Percentiles rank a stretch among this genome's conserved stretches.
phyloP scores from a whole-genome alignment of 2,797 vertebrate species.

The Sphaeramia orbicularis region DNA sequence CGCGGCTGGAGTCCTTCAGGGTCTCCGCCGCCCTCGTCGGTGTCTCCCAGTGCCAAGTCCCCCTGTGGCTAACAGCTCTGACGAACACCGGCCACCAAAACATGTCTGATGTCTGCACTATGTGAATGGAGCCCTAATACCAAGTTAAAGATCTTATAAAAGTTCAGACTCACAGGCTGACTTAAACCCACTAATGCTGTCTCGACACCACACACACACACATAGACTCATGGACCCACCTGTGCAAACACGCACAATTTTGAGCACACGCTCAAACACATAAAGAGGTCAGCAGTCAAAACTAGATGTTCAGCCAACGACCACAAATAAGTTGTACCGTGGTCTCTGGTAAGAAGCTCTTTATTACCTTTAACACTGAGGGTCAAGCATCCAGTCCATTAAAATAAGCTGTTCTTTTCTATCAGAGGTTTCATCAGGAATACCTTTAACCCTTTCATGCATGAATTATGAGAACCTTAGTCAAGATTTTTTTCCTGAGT shows the following conservation, averaged over 20 bases:
- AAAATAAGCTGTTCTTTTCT: neutral
- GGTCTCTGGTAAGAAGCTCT: slow-evolving; percentile 5
- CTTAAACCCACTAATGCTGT: neutral
- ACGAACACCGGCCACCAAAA: slow-evolving; percentile 18
- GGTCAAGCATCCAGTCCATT: neutral
- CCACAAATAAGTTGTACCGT: slow-evolving; percentile 2
- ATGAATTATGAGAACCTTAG: too few relatives aligned
- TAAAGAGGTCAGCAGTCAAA: slow-evolving; percentile 23
- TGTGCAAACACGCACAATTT: slow-evolving; percentile 32
- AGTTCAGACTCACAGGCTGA: slow-evolving; percentile 12
- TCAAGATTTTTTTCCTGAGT: too few relatives aligned
- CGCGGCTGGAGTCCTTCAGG: slow-evolving; percentile 2
- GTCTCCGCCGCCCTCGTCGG: neutral
- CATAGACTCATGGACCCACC: slow-evolving; percentile 9
- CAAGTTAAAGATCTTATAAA: slow-evolving; percentile 16
- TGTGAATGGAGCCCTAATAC: slow-evolving; percentile 27
- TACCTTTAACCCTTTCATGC: too few relatives aligned
- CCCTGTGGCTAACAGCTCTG: slow-evolving; percentile 18
- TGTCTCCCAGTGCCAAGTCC: slow-evolving; percentile 25
- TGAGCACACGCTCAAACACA: neutral
- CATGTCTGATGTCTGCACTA: slow-evolving; percentile 29
- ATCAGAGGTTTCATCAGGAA: neutral
- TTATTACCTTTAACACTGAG: slow-evolving; percentile 12
- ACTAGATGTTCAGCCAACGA: slow-evolving; percentile 52
- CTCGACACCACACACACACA: slow-evolving; percentile 1